These are phyloP conservation scores for Indri indri DNA, from an alignment of 2,113 vertebrate species.

Conservation along the genomic window DNA sequence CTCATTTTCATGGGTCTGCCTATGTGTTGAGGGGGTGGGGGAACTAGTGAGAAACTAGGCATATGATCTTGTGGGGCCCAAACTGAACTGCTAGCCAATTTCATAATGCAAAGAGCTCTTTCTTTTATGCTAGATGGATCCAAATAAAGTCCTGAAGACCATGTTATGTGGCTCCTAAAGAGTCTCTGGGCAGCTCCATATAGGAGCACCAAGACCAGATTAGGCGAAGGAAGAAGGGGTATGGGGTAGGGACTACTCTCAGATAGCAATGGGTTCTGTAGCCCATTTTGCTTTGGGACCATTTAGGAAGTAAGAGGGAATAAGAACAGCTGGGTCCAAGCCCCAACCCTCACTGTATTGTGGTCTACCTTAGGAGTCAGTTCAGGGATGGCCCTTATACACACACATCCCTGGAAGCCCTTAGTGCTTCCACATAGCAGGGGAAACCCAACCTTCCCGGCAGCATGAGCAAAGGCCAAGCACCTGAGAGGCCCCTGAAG, in stretches of 20 bases:
- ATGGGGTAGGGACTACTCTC: not conserved
- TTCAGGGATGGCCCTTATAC: not conserved
- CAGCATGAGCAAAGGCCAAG: constrained; percentile 19
- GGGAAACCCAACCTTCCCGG: constrained; percentile 33
- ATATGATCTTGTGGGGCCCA: not conserved
- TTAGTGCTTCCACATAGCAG: constrained; percentile 45
- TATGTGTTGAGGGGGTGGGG: not conserved
- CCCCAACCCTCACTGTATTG: not conserved
- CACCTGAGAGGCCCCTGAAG: not conserved
- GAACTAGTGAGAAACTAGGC: not conserved
- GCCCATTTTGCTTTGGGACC: not conserved
- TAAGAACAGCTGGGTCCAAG: not conserved
- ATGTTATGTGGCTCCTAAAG: not conserved
- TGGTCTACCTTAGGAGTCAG: constrained; percentile 45
- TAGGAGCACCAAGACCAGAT: not conserved
- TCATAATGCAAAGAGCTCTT: constrained; percentile 3
- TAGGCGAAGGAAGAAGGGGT: not conserved
- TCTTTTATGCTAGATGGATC: not conserved
- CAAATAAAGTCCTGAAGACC: not conserved
- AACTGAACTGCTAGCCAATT: constrained; percentile 16
- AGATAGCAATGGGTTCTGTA: not conserved
- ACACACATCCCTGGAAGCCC: not conserved
- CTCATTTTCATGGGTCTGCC: not conserved
- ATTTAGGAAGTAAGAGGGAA: not conserved
- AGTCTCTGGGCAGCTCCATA: not conserved